Evolutionary conservation across 2,113 vertebrate species (phyloP), one percentile per base, ranked within the genome.

Genomic region (Australoheros scitulus): DNA sequence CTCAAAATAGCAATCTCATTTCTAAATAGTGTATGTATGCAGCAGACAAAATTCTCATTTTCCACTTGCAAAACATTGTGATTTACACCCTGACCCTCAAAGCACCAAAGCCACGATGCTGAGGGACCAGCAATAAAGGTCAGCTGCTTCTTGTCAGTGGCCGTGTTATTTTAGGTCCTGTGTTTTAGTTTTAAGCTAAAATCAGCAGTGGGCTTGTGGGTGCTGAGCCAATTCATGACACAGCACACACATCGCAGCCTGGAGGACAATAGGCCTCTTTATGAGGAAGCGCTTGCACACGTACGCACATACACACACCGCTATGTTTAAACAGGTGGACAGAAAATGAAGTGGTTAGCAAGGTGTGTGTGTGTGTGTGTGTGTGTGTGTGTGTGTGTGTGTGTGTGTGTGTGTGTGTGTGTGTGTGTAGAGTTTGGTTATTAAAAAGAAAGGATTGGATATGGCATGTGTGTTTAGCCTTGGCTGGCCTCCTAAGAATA

Each of bases 301-400:
- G 84, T 86, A 88, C 77, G 52, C 83, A 76, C 82, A 78, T 86
- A 87, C 72, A 87, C 79, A 84, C 77, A 82, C 82, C 70, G 88
- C 83, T 89, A 65, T 94, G 93, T 94, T 94, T 94, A 91, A 91
- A 93, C 94, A 94, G 93, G 94, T 94, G 94, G 90, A 83, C 68
- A 77, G 77, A 91, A 92, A 90, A 92, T 77, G 78, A 85, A 89
- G 89, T 85, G 81, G 88, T 86, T 81, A 79, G 81, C 22, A 24
- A 88, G 72, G 79, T 81, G 79, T 75, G 77, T 83, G 75, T 68
- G 64, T 76, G 79, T 55, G 55, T 65, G 24, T 50, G 55, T 85
- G 65, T 56, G 57, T 87, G 34, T 52, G 24, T 82, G 82, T 61
- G 82, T 50, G 55, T 85, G 65, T 56, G 57, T 87, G 34, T 52